phyloP scores from a whole-genome alignment of 2,113 vertebrate genomes.

The Marcusenius ussheri region DNA sequence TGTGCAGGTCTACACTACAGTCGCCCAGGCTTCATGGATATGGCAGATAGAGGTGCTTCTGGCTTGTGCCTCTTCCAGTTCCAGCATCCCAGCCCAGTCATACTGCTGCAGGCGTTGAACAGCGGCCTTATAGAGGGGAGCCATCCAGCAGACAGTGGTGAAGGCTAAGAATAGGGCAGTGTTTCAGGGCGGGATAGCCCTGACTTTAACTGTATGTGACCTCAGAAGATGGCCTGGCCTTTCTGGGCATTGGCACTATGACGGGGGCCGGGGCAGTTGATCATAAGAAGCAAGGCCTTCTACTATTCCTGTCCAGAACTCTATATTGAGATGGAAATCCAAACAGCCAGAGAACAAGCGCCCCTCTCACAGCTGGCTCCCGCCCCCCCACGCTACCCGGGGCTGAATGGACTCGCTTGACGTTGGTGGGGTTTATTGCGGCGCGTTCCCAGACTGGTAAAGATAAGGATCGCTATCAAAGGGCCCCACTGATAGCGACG shows the following conservation, averaged over 20 bases:
- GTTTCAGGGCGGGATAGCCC: conserved; percentile 43
- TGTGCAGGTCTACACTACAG: background rate
- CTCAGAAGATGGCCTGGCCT: conserved; percentile 22
- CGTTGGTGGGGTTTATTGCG: conserved; percentile 52
- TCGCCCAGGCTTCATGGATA: background rate
- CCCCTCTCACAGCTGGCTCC: conserved; percentile 47
- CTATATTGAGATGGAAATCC: conserved; percentile 56
- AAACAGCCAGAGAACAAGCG: conserved; percentile 56
- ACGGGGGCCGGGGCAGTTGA: background rate
- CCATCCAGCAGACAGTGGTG: background rate
- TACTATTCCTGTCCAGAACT: conserved; percentile 46
- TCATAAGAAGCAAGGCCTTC: conserved; percentile 26
- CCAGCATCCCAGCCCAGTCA: background rate
- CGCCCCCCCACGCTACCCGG: conserved; percentile 28
- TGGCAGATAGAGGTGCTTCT: background rate
- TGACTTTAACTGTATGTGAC: conserved; percentile 23
- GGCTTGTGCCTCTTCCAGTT: background rate
- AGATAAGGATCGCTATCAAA: conserved; percentile 58
- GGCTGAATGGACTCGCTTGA: conserved; percentile 59
- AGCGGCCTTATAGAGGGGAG: background rate
- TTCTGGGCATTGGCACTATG: conserved; percentile 17
- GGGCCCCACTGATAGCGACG: conserved; percentile 41
- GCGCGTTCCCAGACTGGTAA: conserved; percentile 39
- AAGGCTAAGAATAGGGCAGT: conserved; percentile 46
- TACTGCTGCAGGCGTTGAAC: background rate